phyloP scores from a whole-genome alignment of 2,797 vertebrate genomes.

The Alfaro cultratus region DNA sequence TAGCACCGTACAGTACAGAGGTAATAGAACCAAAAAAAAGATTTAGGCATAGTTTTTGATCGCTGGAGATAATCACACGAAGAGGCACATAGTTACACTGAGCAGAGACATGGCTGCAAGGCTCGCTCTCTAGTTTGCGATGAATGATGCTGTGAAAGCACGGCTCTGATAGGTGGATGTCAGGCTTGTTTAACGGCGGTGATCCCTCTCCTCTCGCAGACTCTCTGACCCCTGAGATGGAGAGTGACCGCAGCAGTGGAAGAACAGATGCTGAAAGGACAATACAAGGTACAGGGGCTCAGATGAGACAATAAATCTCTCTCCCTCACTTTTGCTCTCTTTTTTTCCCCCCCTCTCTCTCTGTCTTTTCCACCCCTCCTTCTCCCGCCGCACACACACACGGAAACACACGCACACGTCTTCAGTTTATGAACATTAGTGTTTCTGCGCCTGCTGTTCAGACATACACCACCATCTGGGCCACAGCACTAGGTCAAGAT shows the following conservation, averaged over 20 bases:
- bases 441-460: slow-evolving; percentile 95
- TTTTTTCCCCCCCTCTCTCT: slow-evolving; percentile 29
- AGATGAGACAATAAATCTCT: slow-evolving; percentile 98
- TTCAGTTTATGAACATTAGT: slow-evolving; percentile 90
- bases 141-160: slow-evolving; percentile 63
- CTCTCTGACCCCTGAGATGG: slow-evolving; percentile 99
- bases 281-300: slow-evolving; percentile 99
- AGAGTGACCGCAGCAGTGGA: slow-evolving; percentile 98
- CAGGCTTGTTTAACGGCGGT: slow-evolving; percentile 86
- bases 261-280: slow-evolving; percentile 99
- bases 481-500: slow-evolving; percentile 97
- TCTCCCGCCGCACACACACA: slow-evolving; percentile 8
- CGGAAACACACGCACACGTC: slow-evolving; percentile 55
- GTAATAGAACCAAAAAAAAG: background rate
- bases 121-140: slow-evolving; percentile 62
- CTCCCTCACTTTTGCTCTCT: slow-evolving; percentile 79
- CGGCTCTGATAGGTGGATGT: slow-evolving; percentile 70
- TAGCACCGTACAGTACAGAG: background rate
- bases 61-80: slow-evolving; percentile 14
- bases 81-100: slow-evolving; percentile 1
- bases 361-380: slow-evolving; percentile 32
- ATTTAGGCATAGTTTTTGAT: background rate
- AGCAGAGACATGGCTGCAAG: slow-evolving; percentile 23
- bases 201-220: slow-evolving; percentile 94
- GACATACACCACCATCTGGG: slow-evolving; percentile 98